Evolutionary conservation across 2,113 vertebrate genomes (phyloP).

Genomic region (Aptenodytes forsteri): DNA sequence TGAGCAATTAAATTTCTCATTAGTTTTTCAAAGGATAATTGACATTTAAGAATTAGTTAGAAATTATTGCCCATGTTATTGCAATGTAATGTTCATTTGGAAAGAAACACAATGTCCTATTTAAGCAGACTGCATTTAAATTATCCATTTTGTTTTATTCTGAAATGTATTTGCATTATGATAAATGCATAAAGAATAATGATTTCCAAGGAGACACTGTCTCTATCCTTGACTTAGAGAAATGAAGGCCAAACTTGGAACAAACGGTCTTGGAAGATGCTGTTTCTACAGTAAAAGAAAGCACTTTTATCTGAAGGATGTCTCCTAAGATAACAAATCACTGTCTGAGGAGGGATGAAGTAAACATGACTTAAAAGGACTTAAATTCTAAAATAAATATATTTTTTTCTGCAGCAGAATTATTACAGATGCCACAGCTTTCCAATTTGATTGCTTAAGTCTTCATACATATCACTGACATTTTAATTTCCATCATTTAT

Average conservation of each 20-base stretch:
- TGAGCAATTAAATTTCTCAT: conserved; percentile 24
- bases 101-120: not conserved
- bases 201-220: not conserved
- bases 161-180: conserved; percentile 1
- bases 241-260: not conserved
- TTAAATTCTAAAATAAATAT: not conserved
- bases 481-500: not conserved
- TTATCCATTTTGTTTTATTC: conserved; percentile 29
- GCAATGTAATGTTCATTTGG: conserved; percentile 18
- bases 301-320: not conserved
- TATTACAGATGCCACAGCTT: not conserved
- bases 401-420: not conserved
- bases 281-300: not conserved
- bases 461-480: not conserved
- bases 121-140: conserved; percentile 42
- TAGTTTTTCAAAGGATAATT: conserved; percentile 30
- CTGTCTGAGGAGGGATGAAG: not conserved
- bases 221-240: not conserved
- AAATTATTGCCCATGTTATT: conserved; percentile 39
- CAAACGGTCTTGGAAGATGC: not conserved
- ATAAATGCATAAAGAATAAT: conserved; percentile 9
- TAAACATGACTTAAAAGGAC: not conserved
- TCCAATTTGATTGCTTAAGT: not conserved
- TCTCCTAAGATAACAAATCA: not conserved
- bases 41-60: conserved; percentile 39